phyloP scores from a whole-genome alignment of 2,113 vertebrate species.

The Montifringilla adamsi region DNA sequence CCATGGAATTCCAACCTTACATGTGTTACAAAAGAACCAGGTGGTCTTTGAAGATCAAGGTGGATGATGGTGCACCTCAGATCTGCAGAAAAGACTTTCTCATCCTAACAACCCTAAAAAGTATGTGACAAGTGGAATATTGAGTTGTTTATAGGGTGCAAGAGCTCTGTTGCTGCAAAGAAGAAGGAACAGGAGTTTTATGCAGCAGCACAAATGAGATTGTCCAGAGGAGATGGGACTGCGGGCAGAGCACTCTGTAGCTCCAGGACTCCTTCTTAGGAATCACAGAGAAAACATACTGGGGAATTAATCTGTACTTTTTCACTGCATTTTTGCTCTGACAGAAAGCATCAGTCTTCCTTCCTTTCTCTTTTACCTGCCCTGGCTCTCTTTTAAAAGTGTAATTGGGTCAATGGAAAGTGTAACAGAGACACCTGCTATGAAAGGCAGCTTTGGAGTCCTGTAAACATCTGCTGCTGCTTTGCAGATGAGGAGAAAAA shows the following conservation, averaged over 20 bases:
- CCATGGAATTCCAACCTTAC: rapidly evolving
- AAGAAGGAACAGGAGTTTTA: not conserved
- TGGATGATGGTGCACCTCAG: not conserved
- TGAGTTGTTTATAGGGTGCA: not conserved
- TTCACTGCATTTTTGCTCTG: not conserved
- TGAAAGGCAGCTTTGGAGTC: not conserved
- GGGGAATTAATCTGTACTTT: not conserved
- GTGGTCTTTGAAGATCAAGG: not conserved
- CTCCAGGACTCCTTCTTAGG: not conserved
- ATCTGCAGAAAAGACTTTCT: not conserved
- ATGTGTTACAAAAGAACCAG: not conserved
- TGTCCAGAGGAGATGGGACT: not conserved
- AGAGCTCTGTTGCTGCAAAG: not conserved
- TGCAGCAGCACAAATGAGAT: not conserved
- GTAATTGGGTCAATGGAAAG: not conserved
- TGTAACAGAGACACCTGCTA: not conserved
- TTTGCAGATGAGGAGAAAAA: not conserved
- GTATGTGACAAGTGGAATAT: not conserved
- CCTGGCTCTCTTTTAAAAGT: not conserved
- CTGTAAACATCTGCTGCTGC: not conserved
- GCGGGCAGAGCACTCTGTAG: not conserved
- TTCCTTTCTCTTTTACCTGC: not conserved
- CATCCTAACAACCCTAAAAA: not conserved
- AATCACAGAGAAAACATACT: not conserved
- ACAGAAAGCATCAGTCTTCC: not conserved